A percentile compares a stretch with the other conserved stretches of the same genome.
phyloP scores from a whole-genome alignment of 2,113 vertebrate genomes.

The Carassius carassius region DNA sequence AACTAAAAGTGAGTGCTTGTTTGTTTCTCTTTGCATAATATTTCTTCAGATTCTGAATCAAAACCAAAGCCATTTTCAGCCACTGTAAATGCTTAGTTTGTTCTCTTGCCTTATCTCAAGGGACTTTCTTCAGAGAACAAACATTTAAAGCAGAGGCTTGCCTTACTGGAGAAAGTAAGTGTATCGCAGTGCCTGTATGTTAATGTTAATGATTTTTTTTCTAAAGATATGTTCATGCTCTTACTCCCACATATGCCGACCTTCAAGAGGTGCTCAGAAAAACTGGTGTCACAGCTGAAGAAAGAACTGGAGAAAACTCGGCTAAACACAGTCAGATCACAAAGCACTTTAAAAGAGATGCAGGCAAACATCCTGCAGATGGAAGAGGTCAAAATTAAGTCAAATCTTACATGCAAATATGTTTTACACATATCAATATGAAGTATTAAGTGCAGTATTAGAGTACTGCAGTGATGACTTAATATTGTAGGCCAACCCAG shows the following conservation, averaged over 20 bases:
- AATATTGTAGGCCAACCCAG: neutral
- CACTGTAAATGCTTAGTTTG: neutral
- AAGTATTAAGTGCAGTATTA: neutral
- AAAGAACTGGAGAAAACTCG: conserved; percentile 18
- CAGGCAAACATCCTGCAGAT: conserved; percentile 21
- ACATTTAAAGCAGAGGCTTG: conserved; percentile 93
- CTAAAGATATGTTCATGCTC: neutral
- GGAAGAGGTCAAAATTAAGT: conserved; percentile 23
- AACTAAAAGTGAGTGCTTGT: conserved; percentile 87
- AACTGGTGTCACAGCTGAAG: conserved; percentile 33
- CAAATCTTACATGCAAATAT: neutral
- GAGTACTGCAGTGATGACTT: neutral
- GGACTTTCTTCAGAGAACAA: conserved; percentile 94
- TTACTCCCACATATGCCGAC: neutral
- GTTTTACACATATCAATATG: neutral
- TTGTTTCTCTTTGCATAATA: neutral
- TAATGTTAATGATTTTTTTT: neutral
- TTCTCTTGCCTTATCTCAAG: conserved; percentile 69
- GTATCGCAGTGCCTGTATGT: neutral
- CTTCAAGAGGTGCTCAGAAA: conserved; percentile 26
- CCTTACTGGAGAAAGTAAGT: conserved; percentile 96
- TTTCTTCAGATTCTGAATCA: neutral
- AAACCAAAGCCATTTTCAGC: neutral
- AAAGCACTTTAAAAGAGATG: conserved; percentile 27
- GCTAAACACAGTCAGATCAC: neutral